Evolutionary conservation across 2,797 vertebrate species (phyloP).

Genomic region (Karalla daura): DNA sequence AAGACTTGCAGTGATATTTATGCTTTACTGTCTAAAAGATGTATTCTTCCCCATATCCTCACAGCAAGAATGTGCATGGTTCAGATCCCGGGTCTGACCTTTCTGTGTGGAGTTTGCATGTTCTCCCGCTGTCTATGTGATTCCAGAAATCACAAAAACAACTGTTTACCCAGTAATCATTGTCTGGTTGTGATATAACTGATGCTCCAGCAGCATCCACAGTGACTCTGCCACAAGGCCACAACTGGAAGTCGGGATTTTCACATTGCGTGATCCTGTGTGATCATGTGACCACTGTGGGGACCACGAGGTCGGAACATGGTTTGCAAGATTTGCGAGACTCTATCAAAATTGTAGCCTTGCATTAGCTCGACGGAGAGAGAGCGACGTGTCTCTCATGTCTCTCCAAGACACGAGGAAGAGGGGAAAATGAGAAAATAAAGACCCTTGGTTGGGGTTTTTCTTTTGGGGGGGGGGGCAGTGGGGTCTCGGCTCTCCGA

Average conservation of each 20-base stretch:
- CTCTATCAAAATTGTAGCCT: conserved; percentile 34
- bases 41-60: too few species aligned
- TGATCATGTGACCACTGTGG: too few species aligned
- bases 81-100: conserved; percentile 35
- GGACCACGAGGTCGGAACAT: conserved; percentile 2
- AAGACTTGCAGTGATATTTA: background rate
- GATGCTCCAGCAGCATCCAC: too few species aligned
- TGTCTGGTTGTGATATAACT: too few species aligned
- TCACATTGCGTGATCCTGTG: too few species aligned
- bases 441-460: conserved; percentile 31
- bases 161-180: too few species aligned
- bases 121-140: too few species aligned
- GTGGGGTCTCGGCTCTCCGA: conserved; percentile 44
- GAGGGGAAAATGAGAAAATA: background rate
- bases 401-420: conserved; percentile 15
- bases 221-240: too few species aligned
- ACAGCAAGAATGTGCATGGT: too few species aligned
- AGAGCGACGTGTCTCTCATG: conserved; percentile 10
- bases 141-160: too few species aligned
- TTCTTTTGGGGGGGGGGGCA: too few species aligned
- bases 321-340: conserved; percentile 26
- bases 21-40: background rate
- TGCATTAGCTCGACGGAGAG: conserved; percentile 11
- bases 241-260: too few species aligned
- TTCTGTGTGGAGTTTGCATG: background rate